These are phyloP conservation scores for Hydrocynus forskahlii DNA, from an alignment of 2,797 vertebrate species.

Conservation along the genomic window DNA sequence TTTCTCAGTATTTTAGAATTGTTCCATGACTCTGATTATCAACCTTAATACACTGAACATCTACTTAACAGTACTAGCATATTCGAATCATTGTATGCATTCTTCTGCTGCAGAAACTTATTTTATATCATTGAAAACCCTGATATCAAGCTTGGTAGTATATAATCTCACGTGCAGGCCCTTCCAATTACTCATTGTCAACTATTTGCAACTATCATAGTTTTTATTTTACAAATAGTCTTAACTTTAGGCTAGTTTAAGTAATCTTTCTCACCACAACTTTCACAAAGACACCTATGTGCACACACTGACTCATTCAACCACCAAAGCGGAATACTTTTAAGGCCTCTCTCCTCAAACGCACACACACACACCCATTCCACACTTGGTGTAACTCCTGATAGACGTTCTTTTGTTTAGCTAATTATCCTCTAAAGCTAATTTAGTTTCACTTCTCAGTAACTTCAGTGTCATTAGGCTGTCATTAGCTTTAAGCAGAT, in stretches of 20 bases:
- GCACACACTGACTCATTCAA: constrained; percentile 23
- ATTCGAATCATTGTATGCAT: no score
- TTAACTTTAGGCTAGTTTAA: background rate
- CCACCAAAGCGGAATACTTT: constrained; percentile 1
- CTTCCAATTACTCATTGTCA: background rate
- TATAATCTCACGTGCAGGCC: no score
- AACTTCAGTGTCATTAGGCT: constrained; percentile 60
- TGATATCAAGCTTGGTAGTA: no score
- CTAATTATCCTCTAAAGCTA: constrained; percentile 62
- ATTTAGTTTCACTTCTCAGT: constrained; percentile 58
- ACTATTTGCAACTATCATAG: background rate
- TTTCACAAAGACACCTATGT: background rate
- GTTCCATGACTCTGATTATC: no score
- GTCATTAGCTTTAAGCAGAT: constrained; percentile 65
- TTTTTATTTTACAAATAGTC: background rate
- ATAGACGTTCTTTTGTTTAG: constrained; percentile 47
- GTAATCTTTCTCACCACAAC: background rate
- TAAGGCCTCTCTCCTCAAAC: constrained; percentile 6
- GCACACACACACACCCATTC: constrained; percentile 12
- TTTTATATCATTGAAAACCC: no score
- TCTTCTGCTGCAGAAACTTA: no score
- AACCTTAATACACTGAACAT: no score
- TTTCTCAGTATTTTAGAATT: no score
- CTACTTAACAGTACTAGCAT: no score
- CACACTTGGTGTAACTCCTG: constrained; percentile 36